Evolutionary conservation across 2,113 vertebrate genomes (phyloP), one percentile per base, ranked within the genome.

Genomic region (Rattus rattus): DNA sequence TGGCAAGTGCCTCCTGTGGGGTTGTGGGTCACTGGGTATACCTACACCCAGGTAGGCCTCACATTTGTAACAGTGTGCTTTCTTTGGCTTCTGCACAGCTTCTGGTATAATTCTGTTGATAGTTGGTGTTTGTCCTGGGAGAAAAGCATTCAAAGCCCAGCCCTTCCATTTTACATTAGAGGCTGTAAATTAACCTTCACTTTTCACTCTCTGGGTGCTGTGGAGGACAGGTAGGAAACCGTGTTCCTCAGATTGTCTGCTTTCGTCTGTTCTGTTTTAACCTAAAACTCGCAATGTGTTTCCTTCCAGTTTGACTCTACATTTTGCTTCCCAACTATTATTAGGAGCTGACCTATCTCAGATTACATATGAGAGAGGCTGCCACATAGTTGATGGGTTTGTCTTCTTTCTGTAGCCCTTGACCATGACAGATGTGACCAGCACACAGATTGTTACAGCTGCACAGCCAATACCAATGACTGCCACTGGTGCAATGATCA

Each of bases 401-500:
- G 98, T 97, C 70, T 96, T 96, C 63, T 94, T 96, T 98, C 98
- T 93, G 36, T 98, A 99, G 99, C 98, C 97, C 97, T 98, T 59
- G 99, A 99, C 85, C 99, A 97, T 96, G 99, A 99, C 97, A 98
- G 99, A 96, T 99, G 99, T 97, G 99, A 99, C 98, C 99, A 99
- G 98, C 99, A 99, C 97, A 99, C 99, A 0, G 99, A 99, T 98
- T 99, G 99, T 98, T 99, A 99, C 98, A 99, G 99, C 98, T 99
- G 99, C 97, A 99, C 99, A 0, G 99, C 99, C 54, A 99, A 99
- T 97, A 99, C 99, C 70, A 99, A 99, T 93, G 99, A 98, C 98
- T 99, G 99, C 97, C 99, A 99, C 95, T 99, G 99, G 99, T 99
- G 99, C 80, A 98, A 98, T 0, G 98, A 98, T 92, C 99, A 99